Percentiles rank a stretch among this genome's conserved stretches.
Conservation (phyloP, 2,888 invertebrate species). For the Xestobium rufovillosum region DNA sequence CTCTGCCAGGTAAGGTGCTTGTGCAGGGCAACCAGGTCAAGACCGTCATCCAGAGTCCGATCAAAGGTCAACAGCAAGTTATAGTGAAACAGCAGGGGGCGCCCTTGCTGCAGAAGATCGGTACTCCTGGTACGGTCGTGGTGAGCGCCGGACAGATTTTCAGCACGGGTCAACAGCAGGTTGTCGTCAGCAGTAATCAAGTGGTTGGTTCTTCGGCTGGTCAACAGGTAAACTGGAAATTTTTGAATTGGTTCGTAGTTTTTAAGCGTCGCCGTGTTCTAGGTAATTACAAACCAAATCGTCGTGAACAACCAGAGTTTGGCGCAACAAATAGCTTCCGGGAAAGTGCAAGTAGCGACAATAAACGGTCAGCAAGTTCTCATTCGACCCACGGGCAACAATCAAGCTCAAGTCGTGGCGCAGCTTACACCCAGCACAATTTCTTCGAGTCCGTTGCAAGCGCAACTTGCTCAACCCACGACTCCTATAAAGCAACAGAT, state of each 20-base stretch:
- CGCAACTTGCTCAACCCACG: conserved; percentile 23
- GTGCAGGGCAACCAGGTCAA: conserved; percentile 27
- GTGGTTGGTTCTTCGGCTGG: conserved; percentile 39
- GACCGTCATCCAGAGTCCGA: conserved; percentile 28
- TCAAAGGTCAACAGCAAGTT: conserved; percentile 35
- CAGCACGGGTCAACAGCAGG: conserved; percentile 34
- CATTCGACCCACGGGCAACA: conserved; percentile 69
- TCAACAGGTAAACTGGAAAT: conserved; percentile 38
- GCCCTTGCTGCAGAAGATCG: conserved; percentile 41
- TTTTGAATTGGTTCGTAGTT: neutral
- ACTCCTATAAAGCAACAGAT: conserved; percentile 19
- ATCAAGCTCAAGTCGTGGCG: conserved; percentile 70
- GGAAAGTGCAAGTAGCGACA: conserved; percentile 75
- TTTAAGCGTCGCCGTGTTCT: conserved; percentile 15
- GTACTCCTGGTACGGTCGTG: conserved; percentile 35
- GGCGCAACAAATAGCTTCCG: conserved; percentile 74
- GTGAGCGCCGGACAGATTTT: conserved; percentile 40
- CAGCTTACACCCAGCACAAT: conserved; percentile 49
- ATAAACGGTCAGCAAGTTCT: conserved; percentile 81
- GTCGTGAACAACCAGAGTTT: conserved; percentile 70
- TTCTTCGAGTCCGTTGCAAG: conserved; percentile 12
- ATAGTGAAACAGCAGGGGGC: conserved; percentile 36
- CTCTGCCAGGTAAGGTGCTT: conserved; percentile 34
- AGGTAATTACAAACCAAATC: conserved; percentile 57
- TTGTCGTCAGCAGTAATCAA: conserved; percentile 38